Base-by-base conservation (phyloP, 1,140 invertebrate genomes). In the Tyrophagus putrescentiae region DNA sequence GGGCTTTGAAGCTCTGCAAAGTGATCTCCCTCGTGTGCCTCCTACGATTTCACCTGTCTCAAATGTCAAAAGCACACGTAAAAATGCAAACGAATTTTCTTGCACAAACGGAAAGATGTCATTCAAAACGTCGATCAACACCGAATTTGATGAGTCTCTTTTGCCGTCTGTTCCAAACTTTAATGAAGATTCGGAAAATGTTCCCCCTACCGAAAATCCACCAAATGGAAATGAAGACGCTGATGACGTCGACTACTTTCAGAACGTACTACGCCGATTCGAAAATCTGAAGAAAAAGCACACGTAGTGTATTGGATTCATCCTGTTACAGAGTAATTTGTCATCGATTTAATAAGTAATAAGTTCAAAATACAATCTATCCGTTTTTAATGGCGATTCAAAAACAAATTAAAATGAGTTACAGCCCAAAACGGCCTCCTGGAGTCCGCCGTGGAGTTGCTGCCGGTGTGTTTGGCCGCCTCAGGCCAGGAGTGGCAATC, bases 401-500 rank as follows among this genome's bases (percentile, higher is more conserved):
- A n/a, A n/a, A n/a, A n/a, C n/a, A n/a, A 48, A n/a, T 52, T 57
- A n/a, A 11, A 34, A 54, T 42, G 21, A 54, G 39, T 32, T 36
- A 57, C 21, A 57, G 56, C 4, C 56, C 56, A 57, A 57, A 57
- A 18, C 56, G 25, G 11, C 33, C 39, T 25, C 45, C 18, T 6
- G 44, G 44, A 13, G 52, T 54, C 36, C 56, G 31, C 44, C 32
- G 31, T 23, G 56, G 56, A 48, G 57, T 59, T 5, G 41, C 21
- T 21, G 4, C 27, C 11, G 57, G 57, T 11, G 57, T 59, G 11
- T 44, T 59, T 9, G 57, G 57, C 16, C 39, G 27, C 36, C 25
- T 45, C 9, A 59, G 25, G 33, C 57, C 57, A 1, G 57, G 57
- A 4, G 57, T 59, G 9, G 50, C 57, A 59, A 59, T 59, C 28